Percentiles rank a stretch among this genome's conserved stretches.
These are phyloP conservation scores for Entosphenus tridentatus DNA, from an alignment of 2,113 vertebrate genomes.

Conservation along the genomic window DNA sequence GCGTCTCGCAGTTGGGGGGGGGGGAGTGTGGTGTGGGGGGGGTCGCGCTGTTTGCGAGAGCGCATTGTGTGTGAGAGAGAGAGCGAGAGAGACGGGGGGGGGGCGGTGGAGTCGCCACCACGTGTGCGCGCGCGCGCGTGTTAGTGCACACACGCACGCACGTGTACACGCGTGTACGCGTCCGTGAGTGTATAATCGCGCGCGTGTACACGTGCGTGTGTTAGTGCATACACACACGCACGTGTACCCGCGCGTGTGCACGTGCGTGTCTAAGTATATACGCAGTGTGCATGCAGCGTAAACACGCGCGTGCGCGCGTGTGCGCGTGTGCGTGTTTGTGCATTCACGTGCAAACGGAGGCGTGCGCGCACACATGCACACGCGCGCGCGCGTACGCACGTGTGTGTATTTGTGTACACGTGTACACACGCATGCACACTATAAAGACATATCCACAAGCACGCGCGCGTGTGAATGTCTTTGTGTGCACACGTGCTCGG, in stretches of 20 bases:
- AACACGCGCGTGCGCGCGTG: not conserved
- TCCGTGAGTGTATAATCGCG: too few relatives aligned
- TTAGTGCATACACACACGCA: not conserved
- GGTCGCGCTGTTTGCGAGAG: too few relatives aligned
- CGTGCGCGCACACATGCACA: not conserved
- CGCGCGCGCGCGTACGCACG: not conserved
- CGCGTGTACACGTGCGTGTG: too few relatives aligned
- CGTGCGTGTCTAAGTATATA: not conserved
- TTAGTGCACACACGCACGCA: not conserved
- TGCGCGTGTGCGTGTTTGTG: not conserved
- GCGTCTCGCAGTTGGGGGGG: too few relatives aligned
- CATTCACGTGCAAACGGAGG: not conserved
- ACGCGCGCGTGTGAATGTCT: not conserved
- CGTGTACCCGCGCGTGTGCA: not conserved
- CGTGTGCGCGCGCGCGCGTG: not conserved
- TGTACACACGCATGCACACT: not conserved
- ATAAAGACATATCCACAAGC: not conserved
- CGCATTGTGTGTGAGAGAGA: too few relatives aligned
- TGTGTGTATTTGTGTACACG: not conserved
- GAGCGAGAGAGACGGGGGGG: too few relatives aligned
- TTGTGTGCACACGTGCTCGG: too few relatives aligned
- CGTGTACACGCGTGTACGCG: too few relatives aligned
- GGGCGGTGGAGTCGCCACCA: not conserved
- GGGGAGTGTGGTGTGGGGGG: too few relatives aligned
- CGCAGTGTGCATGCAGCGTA: not conserved